Conservation (phyloP, 2,113 vertebrate species). For the Sinosuthora webbiana region DNA sequence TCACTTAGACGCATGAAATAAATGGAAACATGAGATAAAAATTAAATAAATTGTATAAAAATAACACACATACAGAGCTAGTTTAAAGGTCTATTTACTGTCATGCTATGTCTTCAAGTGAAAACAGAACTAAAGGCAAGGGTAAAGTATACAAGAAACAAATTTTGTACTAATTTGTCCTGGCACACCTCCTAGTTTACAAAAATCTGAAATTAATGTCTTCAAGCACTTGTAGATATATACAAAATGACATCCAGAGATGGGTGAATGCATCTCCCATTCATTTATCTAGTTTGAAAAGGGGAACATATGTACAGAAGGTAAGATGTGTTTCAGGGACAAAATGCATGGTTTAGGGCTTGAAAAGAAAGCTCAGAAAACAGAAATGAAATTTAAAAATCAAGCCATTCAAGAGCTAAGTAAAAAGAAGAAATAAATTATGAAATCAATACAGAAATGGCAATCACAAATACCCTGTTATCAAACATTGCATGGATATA, state of each 20-base stretch:
- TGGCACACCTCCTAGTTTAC: neutral
- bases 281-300: neutral
- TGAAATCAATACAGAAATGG: neutral
- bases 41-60: neutral
- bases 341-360: neutral
- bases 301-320: neutral
- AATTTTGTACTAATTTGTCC: neutral
- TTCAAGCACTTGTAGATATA: neutral
- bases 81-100: neutral
- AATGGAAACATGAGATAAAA: neutral
- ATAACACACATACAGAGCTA: neutral
- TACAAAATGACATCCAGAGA: neutral
- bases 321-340: neutral
- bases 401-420: neutral
- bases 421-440: neutral
- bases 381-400: neutral
- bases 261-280: rapidly evolving
- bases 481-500: neutral
- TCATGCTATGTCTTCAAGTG: neutral
- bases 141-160: neutral
- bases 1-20: neutral
- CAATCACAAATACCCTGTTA: neutral
- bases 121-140: neutral
- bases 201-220: neutral
- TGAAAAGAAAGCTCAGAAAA: neutral